Conservation (phyloP, 2,113 vertebrate species). For the Fregata magnificens region DNA sequence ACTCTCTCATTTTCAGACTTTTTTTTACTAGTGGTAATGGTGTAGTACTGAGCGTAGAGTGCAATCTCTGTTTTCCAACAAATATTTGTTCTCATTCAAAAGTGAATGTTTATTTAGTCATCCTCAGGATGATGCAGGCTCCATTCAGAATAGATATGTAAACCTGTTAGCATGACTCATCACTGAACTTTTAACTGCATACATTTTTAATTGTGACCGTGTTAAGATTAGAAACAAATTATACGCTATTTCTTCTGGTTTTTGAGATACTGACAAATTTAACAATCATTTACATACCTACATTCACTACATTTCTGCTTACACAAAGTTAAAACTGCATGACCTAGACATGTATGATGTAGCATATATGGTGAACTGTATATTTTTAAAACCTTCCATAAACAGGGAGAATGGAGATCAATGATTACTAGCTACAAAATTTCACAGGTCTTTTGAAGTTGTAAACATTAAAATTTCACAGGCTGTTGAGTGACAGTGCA, state of each 20-base stretch:
- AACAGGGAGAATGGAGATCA: not conserved
- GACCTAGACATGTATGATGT: not conserved
- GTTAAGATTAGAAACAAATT: not conserved
- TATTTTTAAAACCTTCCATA: not conserved
- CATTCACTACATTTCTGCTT: not conserved
- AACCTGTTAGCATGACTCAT: not conserved
- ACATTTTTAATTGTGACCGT: not conserved
- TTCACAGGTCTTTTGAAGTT: not conserved
- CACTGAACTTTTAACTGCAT: not conserved
- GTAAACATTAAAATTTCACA: not conserved
- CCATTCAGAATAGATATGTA: not conserved
- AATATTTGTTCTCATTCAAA: not conserved
- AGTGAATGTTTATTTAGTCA: not conserved
- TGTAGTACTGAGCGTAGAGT: not conserved
- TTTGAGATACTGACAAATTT: not conserved
- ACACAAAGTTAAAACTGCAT: not conserved
- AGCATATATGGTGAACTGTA: not conserved
- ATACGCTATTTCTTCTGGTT: not conserved
- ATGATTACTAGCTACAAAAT: not conserved
- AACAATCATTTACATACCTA: not conserved
- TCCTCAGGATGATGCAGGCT: not conserved
- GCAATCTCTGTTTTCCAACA: not conserved
- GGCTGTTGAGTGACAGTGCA: not conserved
- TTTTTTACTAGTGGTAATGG: not conserved
- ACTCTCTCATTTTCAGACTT: not conserved